These are phyloP conservation scores for Lathronympha strigana DNA, from an alignment of 2,888 invertebrate genomes.

Conservation along the genomic window DNA sequence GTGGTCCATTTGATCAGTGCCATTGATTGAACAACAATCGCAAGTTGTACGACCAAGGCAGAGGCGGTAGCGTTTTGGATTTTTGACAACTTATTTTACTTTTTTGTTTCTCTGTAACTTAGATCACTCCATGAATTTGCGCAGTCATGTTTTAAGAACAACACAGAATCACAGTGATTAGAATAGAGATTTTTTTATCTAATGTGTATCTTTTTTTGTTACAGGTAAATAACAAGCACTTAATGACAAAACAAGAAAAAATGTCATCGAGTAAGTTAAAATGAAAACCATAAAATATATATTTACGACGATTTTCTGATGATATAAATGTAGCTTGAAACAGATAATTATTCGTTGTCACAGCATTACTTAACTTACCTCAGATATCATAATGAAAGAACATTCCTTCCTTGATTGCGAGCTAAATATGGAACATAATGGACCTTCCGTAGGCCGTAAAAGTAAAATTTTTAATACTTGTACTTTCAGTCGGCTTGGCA, in stretches of 20 bases:
- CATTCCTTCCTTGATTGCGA: conserved; percentile 30
- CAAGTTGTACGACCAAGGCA: conserved; percentile 28
- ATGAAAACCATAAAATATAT: background rate
- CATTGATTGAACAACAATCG: conserved; percentile 51
- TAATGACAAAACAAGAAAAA: too few relatives aligned
- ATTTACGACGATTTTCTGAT: background rate
- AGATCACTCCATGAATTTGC: too few relatives aligned
- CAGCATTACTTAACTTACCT: conserved; percentile 21
- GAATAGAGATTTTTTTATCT: background rate
- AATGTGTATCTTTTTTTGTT: conserved; percentile 22
- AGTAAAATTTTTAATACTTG: conserved; percentile 6
- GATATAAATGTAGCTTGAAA: background rate
- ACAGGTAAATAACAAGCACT: too few relatives aligned
- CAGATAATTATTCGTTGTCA: conserved; percentile 1
- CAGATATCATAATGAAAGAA: conserved; percentile 28
- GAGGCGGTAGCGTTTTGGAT: conserved; percentile 22
- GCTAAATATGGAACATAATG: conserved; percentile 34
- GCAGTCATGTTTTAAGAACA: too few relatives aligned
- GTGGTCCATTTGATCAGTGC: conserved; percentile 62
- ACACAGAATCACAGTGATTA: too few relatives aligned
- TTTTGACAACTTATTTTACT: background rate
- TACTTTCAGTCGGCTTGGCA: conserved; percentile 10
- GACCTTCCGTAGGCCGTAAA: conserved; percentile 35
- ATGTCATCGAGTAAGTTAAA: conserved; percentile 8
- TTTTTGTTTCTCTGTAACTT: too few relatives aligned